These are phyloP conservation scores for Pogonomyrmex barbatus DNA, from an alignment of 1,140 invertebrate genomes.

Conservation along the genomic window DNA sequence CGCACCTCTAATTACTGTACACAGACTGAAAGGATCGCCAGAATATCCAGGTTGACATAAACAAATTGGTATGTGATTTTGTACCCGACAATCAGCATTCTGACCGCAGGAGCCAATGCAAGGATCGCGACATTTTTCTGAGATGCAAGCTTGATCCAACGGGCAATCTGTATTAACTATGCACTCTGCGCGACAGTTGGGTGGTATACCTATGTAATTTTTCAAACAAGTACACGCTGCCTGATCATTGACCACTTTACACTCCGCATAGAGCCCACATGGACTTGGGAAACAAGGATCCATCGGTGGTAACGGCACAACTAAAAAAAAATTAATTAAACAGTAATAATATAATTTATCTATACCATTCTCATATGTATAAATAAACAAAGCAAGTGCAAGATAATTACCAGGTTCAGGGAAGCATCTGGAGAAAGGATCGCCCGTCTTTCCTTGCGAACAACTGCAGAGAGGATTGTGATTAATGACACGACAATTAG, in stretches of 20 bases:
- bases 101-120: slow-evolving; percentile 90
- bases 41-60: slow-evolving; percentile 88
- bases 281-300: slow-evolving; percentile 85
- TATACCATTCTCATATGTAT: not conserved
- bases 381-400: not conserved
- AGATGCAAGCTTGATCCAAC: slow-evolving; percentile 87
- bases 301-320: slow-evolving; percentile 68
- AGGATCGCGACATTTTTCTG: slow-evolving; percentile 90
- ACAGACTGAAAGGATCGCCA: slow-evolving; percentile 89
- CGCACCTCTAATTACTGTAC: slow-evolving; percentile 83
- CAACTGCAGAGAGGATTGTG: slow-evolving; percentile 92
- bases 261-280: slow-evolving; percentile 87
- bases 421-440: slow-evolving; percentile 89
- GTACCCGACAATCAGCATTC: slow-evolving; percentile 90
- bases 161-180: slow-evolving; percentile 87
- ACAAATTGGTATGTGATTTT: slow-evolving; percentile 92
- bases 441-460: slow-evolving; percentile 88
- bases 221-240: slow-evolving; percentile 87
- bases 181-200: slow-evolving; percentile 88
- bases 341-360: slow-evolving; percentile 22
- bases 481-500: slow-evolving; percentile 91
- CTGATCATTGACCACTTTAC: slow-evolving; percentile 85
- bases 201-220: slow-evolving; percentile 87
- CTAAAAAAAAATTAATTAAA: slow-evolving; percentile 64
- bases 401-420: slow-evolving; percentile 75